These are phyloP conservation scores for Zaprionus ornatus DNA, from an alignment of 1,140 invertebrate genomes.

Conservation along the genomic window DNA sequence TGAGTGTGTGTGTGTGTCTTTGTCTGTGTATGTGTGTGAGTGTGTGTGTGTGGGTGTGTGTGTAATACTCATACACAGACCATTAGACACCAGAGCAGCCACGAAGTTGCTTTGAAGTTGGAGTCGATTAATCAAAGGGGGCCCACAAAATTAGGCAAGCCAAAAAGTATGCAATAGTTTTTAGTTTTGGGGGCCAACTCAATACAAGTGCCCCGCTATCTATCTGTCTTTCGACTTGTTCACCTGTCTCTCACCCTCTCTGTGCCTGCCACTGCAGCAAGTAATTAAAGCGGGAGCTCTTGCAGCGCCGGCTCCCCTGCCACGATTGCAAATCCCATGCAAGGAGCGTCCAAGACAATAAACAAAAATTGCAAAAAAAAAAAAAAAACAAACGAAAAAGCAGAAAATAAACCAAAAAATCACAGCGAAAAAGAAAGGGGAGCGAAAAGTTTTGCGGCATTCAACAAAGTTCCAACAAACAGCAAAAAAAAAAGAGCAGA, in stretches of 20 bases:
- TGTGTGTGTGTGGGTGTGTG: background rate
- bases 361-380: constrained; percentile 29
- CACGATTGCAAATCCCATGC: constrained; percentile 28
- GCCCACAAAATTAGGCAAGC: constrained; percentile 1
- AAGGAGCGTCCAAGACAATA: constrained; percentile 30
- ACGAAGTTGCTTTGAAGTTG: constrained; percentile 33
- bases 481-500: background rate
- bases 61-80: constrained; percentile 11
- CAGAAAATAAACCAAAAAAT: background rate
- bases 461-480: constrained; percentile 25
- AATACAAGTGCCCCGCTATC: background rate
- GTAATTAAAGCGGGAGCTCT: constrained; percentile 36
- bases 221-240: background rate
- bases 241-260: constrained; percentile 1
- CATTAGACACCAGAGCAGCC: constrained; percentile 17
- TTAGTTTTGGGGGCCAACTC: constrained; percentile 1
- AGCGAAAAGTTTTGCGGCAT: constrained; percentile 23
- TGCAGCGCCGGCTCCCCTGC: constrained; percentile 18
- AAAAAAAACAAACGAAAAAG: constrained; percentile 10
- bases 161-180: constrained; percentile 27
- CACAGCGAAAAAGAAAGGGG: background rate
- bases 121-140: background rate
- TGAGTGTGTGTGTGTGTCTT: no score
- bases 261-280: constrained; percentile 6
- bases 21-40: no score